Evolutionary conservation across 2,797 vertebrate species (phyloP).

Genomic region (Phalloptychus januarius): DNA sequence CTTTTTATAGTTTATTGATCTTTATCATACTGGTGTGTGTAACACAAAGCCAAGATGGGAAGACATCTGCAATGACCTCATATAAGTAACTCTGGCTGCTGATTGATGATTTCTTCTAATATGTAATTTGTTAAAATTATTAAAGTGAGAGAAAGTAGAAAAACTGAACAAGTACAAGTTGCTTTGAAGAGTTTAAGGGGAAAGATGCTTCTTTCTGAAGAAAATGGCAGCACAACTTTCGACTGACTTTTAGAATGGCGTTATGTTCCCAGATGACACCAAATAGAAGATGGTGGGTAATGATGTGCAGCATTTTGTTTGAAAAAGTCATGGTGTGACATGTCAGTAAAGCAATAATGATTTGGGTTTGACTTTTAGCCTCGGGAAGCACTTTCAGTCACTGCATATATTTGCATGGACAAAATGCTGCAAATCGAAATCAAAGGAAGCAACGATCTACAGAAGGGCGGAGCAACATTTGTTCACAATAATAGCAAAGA

Average conservation of each 20-base stretch:
- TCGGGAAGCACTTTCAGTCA: background rate
- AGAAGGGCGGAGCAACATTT: background rate
- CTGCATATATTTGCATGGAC: background rate
- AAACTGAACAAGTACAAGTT: background rate
- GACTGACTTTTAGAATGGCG: no score
- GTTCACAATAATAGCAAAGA: background rate
- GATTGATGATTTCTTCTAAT: background rate
- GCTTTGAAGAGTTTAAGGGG: background rate
- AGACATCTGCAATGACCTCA: background rate
- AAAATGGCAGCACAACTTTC: background rate
- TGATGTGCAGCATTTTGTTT: background rate
- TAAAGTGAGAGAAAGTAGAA: background rate
- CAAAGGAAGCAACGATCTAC: background rate
- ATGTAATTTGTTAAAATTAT: background rate
- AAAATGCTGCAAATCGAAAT: background rate
- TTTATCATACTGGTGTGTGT: background rate
- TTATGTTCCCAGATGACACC: background rate
- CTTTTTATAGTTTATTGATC: background rate
- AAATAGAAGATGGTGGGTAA: background rate
- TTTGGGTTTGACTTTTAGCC: background rate
- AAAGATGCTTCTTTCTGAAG: background rate
- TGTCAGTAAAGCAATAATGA: background rate
- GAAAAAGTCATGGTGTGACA: background rate
- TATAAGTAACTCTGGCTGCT: background rate
- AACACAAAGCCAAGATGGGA: background rate